Conservation (phyloP, 2,888 invertebrate species). For the Lepidochrysops patricia region DNA sequence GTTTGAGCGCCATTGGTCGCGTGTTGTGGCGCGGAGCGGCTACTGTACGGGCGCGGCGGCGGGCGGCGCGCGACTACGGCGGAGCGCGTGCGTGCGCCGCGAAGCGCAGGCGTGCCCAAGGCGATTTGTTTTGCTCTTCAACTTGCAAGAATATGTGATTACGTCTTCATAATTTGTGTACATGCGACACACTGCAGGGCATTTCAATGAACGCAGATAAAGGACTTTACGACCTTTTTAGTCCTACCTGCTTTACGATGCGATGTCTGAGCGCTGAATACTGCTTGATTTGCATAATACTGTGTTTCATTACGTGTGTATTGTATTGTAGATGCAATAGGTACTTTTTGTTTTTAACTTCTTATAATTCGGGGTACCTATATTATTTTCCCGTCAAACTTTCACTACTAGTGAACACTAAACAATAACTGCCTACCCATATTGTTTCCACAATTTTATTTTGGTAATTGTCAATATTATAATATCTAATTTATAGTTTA, state of each 20-base stretch:
- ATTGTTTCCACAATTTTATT: too few relatives aligned
- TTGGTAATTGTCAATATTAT: too few relatives aligned
- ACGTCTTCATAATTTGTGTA: slow-evolving; percentile 39
- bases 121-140: slow-evolving; percentile 60
- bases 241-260: background rate
- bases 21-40: slow-evolving; percentile 41
- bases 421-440: too few relatives aligned
- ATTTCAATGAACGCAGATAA: slow-evolving; percentile 44
- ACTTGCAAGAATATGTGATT: slow-evolving; percentile 53
- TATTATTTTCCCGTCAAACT: too few relatives aligned
- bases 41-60: slow-evolving; percentile 42
- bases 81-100: slow-evolving; percentile 45
- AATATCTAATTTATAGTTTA: too few relatives aligned
- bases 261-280: background rate
- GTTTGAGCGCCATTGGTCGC: slow-evolving; percentile 68
- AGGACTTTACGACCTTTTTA: slow-evolving; percentile 6
- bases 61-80: slow-evolving; percentile 59
- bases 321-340: background rate
- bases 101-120: slow-evolving; percentile 55
- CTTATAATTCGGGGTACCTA: too few relatives aligned
- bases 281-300: background rate
- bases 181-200: slow-evolving; percentile 47
- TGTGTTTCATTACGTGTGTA: background rate
- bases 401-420: too few relatives aligned
- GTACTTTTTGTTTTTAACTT: background rate